Conservation (phyloP, 2,797 vertebrate species). For the Xyrichtys novacula region DNA sequence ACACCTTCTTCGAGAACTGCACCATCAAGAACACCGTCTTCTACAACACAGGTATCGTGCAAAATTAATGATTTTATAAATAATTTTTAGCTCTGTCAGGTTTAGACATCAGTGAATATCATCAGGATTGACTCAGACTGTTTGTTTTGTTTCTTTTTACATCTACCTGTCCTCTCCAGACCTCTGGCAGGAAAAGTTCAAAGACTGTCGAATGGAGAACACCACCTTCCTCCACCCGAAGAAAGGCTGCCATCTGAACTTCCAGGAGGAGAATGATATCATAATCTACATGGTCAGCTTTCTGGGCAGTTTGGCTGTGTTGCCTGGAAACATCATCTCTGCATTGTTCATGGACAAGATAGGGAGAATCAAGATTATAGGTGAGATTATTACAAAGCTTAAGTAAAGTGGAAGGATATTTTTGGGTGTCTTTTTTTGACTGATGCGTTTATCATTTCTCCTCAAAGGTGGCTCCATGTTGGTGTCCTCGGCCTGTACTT, state of each 20-base stretch:
- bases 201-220: constrained; percentile 91
- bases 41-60: constrained; percentile 91
- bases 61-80: background rate
- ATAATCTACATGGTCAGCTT: constrained; percentile 98
- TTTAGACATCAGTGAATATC: background rate
- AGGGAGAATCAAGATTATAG: constrained; percentile 95
- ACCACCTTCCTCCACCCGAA: constrained; percentile 90
- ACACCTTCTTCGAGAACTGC: constrained; percentile 97
- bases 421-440: background rate
- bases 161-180: constrained; percentile 79
- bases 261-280: constrained; percentile 95
- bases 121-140: background rate
- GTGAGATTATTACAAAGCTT: constrained; percentile 82
- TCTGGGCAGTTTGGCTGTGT: constrained; percentile 93
- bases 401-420: no score
- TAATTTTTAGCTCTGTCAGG: background rate
- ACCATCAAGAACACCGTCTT: constrained; percentile 92
- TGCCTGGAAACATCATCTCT: constrained; percentile 97
- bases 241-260: constrained; percentile 94
- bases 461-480: constrained; percentile 92
- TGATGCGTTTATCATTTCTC: background rate
- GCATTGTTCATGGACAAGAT: constrained; percentile 97
- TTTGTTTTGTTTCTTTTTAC: background rate
- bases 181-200: constrained; percentile 93
- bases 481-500: constrained; percentile 92